Base-by-base conservation (phyloP, 2,113 vertebrate genomes). In the Thunnus thynnus region DNA sequence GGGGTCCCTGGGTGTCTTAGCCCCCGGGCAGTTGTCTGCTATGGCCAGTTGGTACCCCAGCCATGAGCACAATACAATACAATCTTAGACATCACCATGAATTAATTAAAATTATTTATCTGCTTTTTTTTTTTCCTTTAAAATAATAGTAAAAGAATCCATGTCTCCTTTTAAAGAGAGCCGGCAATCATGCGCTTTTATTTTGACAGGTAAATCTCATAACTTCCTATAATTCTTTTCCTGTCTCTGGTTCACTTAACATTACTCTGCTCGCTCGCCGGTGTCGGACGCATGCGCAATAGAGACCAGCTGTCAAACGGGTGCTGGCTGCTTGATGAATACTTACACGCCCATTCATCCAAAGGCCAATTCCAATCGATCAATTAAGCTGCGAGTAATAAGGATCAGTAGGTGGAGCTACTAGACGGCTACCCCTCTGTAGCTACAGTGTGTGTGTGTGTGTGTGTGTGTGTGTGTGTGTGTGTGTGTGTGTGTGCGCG, bases 271-370 rank as follows among this genome's bases (percentile, higher is more conserved):
- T 0, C 52, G 10, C n/a, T 70, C 16, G 74, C 73, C 47, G 44
- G 30, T 57, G 7, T 75, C 9, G 0, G 0, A 78, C 93, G 93
- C 94, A 94, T 94, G 94, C 94, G 93, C 81, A 1, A 1, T 25
- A 7, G n/a, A 10, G 14, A 20, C 46, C 77, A 68, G 82, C 89
- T 90, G 89, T 91, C 88, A 91, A 85, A 82, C 11, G 7, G n/a
- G 36, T 76, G 61, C 13, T 52, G 52, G 12, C 27, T 46, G 32
- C 17, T 69, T 62, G n/a, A 78, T 74, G 44, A 71, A 65, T 50
- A 50, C 51, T 80, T 60, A 25, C 32, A n/a, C 56, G 22, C 17
- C 27, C 70, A 62, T 82, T 89, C 60, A 76, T 41, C 18, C 52
- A 54, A 36, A 85, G 56, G 56, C 32, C 55, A 56, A 11, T 11